Base-by-base conservation (phyloP, 1,140 invertebrate species). In the Hyposmocoma kahamanoa region DNA sequence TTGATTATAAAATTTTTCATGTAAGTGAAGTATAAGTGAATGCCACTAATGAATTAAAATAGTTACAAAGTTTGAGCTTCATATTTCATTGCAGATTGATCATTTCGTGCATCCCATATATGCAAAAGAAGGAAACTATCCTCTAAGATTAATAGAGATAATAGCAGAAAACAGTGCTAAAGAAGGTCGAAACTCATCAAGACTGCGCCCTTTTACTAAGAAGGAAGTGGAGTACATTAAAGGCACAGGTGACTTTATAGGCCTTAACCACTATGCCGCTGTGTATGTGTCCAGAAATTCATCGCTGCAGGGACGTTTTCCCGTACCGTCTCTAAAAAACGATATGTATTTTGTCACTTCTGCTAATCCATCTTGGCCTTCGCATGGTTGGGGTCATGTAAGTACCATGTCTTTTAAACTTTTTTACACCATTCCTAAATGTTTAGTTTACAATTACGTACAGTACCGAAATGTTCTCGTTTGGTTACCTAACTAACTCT, bases 61-160 rank as follows among this genome's bases (percentile, higher is more conserved):
- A 44, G n/a, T n/a, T 2, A 11, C 6, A n/a, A 10, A 26, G 15
- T 24, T 28, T 6, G 11, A 1, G 22, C n/a, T 10, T 9, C 2
- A 17, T 6, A 3, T 41, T 20, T 2, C 1, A 39, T 70, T 76
- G 30, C 47, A 86, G 77, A 50, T 79, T 24, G 90, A 90, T 9
- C 89, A 88, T 88, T 79, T 82, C 17, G 73, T 86, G 0, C 63
- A 90, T 68, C 88, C 88, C 4, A 81, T 90, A 56, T 87, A 84
- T 63, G 73, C 75, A 2, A 42, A 64, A 47, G 51, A 68, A 0
- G 90, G 90, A 1, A 87, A 90, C 56, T 91, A 90, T 62, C 88
- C 90, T 6, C 52, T 64, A 42, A 42, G 86, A 0, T 85, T 91
- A 77, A 87, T 86, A 50, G 56, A 73, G 3, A 57, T 72, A 47